Base-by-base conservation (phyloP, 2,888 invertebrate species). In the Drosophila nr. perissopoda region DNA sequence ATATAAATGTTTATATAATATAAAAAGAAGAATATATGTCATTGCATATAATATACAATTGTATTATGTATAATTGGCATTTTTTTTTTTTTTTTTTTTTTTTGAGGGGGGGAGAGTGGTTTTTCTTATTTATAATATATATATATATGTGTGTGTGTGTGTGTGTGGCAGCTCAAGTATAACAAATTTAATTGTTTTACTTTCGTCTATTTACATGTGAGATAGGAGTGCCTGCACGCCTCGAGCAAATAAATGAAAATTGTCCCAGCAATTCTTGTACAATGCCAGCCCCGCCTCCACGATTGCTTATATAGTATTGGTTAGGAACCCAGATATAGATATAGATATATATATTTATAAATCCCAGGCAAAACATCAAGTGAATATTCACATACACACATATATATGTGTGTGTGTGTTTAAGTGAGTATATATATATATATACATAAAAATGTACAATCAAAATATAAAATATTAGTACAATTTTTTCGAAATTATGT, bases 201-300 rank as follows among this genome's bases (percentile, higher is more conserved):
- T 27, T n/a, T 51, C 58, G 40, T 59, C 29, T 74, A 74, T 70
- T 40, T 74, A 64, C 75, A 74, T 53, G 57, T 57, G 31, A 68
- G 27, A n/a, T 34, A 11, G 29, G 16, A 25, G 46, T 63, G 56
- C 57, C 53, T 67, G 81, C 84, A 81, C 71, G 68, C 70, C 38
- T 61, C 46, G 57, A 34, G 51, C 29, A 59, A 56, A 34, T 18
- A 40, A 8, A 34, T 29, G 13, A 53, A 71, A 74, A 68, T 76
- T 74, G 79, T 56, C 64, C 74, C 69, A 74, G 79, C 74, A 79
- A 76, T 78, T 65, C 10, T 27, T 58, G 16, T 33, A 21, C 18
- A 2, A 16, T 11, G 53, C 11, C 16, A 29, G n/a, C 8, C 27
- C n/a, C 38, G 46, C 46, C 52, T 21, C 16, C 18, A 16, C 36